A percentile compares a stretch with the other conserved stretches of the same genome.
phyloP scores from a whole-genome alignment of 2,113 vertebrate genomes.

The Cacatua alba region DNA sequence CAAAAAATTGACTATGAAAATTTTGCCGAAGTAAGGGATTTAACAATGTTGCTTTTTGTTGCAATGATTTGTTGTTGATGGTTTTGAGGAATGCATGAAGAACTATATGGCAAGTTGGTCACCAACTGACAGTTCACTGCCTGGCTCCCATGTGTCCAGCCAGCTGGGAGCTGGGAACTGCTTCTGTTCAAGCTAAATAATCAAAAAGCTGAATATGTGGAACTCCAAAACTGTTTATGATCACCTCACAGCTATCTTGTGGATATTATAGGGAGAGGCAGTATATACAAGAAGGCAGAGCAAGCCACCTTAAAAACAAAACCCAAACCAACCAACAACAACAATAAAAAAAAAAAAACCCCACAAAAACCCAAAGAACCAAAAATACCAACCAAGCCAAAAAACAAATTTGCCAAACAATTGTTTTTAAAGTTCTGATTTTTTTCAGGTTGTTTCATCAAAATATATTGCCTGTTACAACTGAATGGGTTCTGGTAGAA shows the following conservation, averaged over 20 bases:
- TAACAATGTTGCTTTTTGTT: not conserved
- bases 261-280: not conserved
- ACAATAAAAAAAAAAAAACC: not conserved
- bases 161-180: not conserved
- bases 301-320: not conserved
- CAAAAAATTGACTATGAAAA: not conserved
- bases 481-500: not conserved
- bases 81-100: not conserved
- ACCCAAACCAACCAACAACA: not conserved
- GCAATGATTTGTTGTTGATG: not conserved
- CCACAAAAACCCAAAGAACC: too few species aligned
- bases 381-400: not conserved
- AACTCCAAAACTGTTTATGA: not conserved
- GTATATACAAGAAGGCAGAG: not conserved
- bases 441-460: not conserved
- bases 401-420: not conserved
- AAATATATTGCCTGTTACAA: not conserved
- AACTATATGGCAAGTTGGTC: not conserved
- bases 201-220: not conserved
- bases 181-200: not conserved
- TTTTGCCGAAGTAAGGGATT: not conserved
- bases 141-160: fast-evolving
- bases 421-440: not conserved
- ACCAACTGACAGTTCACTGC: not conserved
- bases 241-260: not conserved